phyloP scores from a whole-genome alignment of 1,140 invertebrate species.

The Medauroidea extradentata region DNA sequence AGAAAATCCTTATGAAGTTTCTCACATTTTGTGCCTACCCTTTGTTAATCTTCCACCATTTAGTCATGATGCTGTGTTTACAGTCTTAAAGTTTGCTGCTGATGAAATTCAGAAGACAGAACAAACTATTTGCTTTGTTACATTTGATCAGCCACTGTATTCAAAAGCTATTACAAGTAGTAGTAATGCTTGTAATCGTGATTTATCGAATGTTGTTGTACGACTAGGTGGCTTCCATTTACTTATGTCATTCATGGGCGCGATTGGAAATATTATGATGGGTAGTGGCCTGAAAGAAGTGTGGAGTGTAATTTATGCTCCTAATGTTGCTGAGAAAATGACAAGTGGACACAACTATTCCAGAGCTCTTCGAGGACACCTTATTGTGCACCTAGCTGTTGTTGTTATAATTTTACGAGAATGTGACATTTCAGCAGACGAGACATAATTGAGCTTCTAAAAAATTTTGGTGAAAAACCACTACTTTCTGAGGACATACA shows the following conservation, averaged over 20 bases:
- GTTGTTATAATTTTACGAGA: no score
- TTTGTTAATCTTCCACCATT: conserved; percentile 27
- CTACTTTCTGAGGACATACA: no score
- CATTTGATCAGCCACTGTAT: conserved; percentile 37
- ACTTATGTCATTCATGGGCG: conserved; percentile 32
- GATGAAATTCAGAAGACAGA: conserved; percentile 25
- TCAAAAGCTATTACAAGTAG: conserved; percentile 27
- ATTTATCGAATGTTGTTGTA: conserved; percentile 20
- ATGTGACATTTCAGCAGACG: no score
- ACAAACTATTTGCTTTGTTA: conserved; percentile 29
- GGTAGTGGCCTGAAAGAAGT: conserved; percentile 38
- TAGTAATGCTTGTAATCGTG: background rate
- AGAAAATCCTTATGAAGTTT: conserved; percentile 10
- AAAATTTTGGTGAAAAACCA: no score
- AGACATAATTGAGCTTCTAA: no score
- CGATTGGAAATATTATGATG: conserved; percentile 36
- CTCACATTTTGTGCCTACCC: conserved; percentile 14
- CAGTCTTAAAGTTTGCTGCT: conserved; percentile 12
- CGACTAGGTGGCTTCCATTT: conserved; percentile 23
- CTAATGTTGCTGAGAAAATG: conserved; percentile 35
- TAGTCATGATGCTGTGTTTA: conserved; percentile 25
- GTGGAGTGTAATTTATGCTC: conserved; percentile 29
- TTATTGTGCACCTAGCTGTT: no score
- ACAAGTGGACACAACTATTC: conserved; percentile 39
- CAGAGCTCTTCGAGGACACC: conserved; percentile 40